phyloP scores from a whole-genome alignment of 2,888 invertebrate species.

The Phortica magna region DNA sequence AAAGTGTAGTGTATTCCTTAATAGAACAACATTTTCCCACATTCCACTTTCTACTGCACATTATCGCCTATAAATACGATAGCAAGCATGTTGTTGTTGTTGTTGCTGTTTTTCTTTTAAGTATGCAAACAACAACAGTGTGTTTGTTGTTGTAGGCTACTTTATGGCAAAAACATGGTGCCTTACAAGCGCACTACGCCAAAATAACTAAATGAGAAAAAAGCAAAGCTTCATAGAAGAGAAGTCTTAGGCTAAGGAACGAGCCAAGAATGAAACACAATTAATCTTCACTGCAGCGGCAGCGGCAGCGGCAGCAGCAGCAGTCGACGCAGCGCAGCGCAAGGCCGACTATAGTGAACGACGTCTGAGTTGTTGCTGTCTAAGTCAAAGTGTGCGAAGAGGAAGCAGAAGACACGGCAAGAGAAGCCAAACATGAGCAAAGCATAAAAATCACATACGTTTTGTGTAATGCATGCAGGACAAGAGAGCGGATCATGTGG shows the following conservation, averaged over 20 bases:
- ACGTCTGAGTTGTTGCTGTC: neutral
- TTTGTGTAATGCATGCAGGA: no score
- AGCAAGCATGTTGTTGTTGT: neutral
- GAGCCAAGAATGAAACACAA: constrained; percentile 67
- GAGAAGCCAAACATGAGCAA: constrained; percentile 1
- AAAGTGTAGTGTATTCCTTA: constrained; percentile 18
- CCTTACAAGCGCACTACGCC: constrained; percentile 11
- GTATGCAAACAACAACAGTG: neutral
- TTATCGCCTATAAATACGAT: constrained; percentile 5
- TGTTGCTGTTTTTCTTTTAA: neutral
- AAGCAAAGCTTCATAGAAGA: neutral
- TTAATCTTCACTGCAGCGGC: constrained; percentile 61
- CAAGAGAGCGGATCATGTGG: neutral
- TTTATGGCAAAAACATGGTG: constrained; percentile 20
- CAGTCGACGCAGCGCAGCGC: neutral
- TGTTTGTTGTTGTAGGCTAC: constrained; percentile 1
- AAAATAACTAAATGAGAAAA: constrained; percentile 12
- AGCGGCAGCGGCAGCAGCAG: neutral
- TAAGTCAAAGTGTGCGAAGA: neutral
- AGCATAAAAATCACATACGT: constrained; percentile 25
- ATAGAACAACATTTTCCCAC: constrained; percentile 29
- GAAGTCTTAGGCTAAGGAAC: constrained; percentile 31
- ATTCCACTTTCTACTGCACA: constrained; percentile 11
- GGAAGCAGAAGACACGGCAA: neutral
- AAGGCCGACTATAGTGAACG: neutral